These are phyloP conservation scores for Automeris io DNA, from an alignment of 2,888 invertebrate genomes.

Conservation along the genomic window DNA sequence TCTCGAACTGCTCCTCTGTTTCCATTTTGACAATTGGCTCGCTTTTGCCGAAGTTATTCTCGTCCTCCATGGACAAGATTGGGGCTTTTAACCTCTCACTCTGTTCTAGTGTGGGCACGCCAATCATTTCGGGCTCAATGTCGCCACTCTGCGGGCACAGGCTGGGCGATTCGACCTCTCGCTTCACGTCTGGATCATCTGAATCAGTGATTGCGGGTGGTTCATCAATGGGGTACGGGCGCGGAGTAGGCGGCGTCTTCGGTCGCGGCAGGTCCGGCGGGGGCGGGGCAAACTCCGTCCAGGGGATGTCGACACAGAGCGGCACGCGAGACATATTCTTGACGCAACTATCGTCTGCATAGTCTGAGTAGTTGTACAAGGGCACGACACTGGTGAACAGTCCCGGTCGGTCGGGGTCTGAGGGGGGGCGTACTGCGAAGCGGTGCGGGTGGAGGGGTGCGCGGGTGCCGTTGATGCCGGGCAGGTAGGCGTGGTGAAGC, in stretches of 20 bases:
- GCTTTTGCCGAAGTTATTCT: conserved; percentile 23
- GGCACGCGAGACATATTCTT: conserved; percentile 58
- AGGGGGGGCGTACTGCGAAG: conserved; percentile 54
- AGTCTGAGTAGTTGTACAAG: conserved; percentile 66
- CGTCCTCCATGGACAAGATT: conserved; percentile 39
- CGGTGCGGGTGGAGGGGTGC: conserved; percentile 53
- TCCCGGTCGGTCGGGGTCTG: conserved; percentile 36
- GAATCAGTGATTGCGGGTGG: conserved; percentile 1
- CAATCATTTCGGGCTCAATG: conserved; percentile 22
- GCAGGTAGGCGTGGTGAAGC: conserved; percentile 72
- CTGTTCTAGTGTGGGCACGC: conserved; percentile 37
- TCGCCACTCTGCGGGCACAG: too few relatives aligned
- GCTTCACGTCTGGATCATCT: neutral
- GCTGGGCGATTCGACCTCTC: neutral
- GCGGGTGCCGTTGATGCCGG: conserved; percentile 79
- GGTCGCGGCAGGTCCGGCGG: conserved; percentile 55
- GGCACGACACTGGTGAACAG: conserved; percentile 64
- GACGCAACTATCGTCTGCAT: conserved; percentile 64
- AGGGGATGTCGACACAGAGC: conserved; percentile 48
- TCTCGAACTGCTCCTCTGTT: conserved; percentile 16
- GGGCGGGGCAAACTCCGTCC: conserved; percentile 56
- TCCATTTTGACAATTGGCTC: conserved; percentile 16
- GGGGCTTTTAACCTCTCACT: conserved; percentile 57
- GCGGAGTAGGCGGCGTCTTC: conserved; percentile 44
- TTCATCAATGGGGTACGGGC: conserved; percentile 43